Percentiles rank a stretch among this genome's conserved stretches.
These are phyloP conservation scores for Dendrocincla tyrannina DNA, from an alignment of 2,797 vertebrate species.

Conservation along the genomic window DNA sequence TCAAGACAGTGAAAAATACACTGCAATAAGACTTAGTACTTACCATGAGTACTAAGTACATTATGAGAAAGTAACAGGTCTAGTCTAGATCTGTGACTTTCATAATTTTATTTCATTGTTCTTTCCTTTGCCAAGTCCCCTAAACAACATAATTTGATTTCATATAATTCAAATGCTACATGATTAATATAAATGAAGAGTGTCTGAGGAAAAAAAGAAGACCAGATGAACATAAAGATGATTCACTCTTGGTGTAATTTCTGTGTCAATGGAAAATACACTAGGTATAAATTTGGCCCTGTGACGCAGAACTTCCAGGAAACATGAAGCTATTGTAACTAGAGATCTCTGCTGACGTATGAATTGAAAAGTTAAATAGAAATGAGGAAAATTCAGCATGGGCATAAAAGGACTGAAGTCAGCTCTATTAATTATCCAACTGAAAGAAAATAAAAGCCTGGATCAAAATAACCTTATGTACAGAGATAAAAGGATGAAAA, in stretches of 20 bases:
- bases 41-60: accelerated
- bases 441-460: constrained; percentile 42
- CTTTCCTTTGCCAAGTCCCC: background rate
- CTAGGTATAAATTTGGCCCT: constrained; percentile 23
- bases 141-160: constrained; percentile 26
- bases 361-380: constrained; percentile 52
- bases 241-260: constrained; percentile 57
- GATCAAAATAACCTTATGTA: constrained; percentile 52
- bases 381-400: constrained; percentile 36
- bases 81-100: background rate
- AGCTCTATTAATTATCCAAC: constrained; percentile 43
- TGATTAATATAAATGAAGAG: background rate
- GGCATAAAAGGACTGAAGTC: constrained; percentile 21
- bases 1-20: background rate
- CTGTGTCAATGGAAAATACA: constrained; percentile 44
- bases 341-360: constrained; percentile 58
- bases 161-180: background rate
- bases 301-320: constrained; percentile 64
- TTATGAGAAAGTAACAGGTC: background rate
- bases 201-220: background rate
- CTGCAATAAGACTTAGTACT: background rate
- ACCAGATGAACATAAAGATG: constrained; percentile 36
- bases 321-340: constrained; percentile 56
- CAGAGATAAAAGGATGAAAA: constrained; percentile 40
- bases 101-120: background rate